A percentile compares a stretch with the other conserved stretches of the same genome.
phyloP scores from a whole-genome alignment of 2,797 vertebrate species.

The Phaenicophaeus curvirostris region DNA sequence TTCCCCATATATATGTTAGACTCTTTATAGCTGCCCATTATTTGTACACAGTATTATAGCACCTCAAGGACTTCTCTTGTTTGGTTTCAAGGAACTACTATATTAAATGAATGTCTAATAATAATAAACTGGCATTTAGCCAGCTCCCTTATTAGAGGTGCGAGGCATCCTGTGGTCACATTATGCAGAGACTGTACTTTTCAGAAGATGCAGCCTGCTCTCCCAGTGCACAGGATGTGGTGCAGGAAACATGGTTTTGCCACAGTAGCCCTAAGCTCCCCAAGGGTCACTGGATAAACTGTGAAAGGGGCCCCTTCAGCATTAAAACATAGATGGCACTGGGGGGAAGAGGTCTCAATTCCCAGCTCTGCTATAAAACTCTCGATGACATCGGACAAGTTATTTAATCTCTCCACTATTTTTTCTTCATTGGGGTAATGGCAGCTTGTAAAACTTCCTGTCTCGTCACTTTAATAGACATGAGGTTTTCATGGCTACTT shows the following conservation, averaged over 20 bases:
- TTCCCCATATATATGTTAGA: background rate
- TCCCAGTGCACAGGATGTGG: background rate
- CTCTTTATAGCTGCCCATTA: background rate
- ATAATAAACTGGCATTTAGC: conserved; percentile 46
- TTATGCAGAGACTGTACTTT: background rate
- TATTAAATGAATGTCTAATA: conserved; percentile 15
- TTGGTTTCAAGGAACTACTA: conserved; percentile 18
- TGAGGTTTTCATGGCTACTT: background rate
- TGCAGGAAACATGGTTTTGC: background rate
- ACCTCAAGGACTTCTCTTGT: background rate
- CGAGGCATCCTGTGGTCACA: background rate
- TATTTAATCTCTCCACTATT: conserved; percentile 1
- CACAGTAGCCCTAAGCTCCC: background rate
- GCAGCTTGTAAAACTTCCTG: conserved; percentile 18
- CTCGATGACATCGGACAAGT: background rate
- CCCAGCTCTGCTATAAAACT: conserved; percentile 14
- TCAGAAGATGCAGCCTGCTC: conserved; percentile 1
- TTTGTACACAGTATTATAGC: background rate
- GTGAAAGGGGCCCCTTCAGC: conserved; percentile 1
- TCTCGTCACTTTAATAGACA: background rate
- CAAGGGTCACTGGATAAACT: conserved; percentile 11
- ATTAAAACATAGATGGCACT: conserved; percentile 6
- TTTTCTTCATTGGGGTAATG: background rate
- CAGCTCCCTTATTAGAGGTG: background rate
- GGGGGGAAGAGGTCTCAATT: background rate